Conservation (phyloP, 2,113 vertebrate species). For the Martes martes region DNA sequence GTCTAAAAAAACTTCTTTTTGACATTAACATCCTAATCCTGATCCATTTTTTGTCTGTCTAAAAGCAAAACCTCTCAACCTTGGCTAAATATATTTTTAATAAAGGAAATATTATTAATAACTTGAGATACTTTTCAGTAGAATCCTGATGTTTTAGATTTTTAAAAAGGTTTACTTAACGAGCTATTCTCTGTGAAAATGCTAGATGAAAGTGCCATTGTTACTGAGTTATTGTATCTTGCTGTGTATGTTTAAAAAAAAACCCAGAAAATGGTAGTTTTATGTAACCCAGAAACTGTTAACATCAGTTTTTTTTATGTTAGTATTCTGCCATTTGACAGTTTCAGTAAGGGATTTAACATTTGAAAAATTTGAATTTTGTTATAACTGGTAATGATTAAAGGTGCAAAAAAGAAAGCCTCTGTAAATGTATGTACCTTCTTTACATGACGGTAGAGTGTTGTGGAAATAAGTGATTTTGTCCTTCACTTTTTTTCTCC, state of each 20-base stretch:
- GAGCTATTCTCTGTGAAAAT: not conserved
- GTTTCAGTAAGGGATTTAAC: slow-evolving; percentile 12
- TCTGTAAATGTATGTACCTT: slow-evolving; percentile 27
- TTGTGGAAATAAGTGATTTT: slow-evolving; percentile 70
- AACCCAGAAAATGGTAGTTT: not conserved
- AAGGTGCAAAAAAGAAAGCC: slow-evolving; percentile 46
- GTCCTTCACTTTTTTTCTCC: slow-evolving; percentile 65
- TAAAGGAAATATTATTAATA: not conserved
- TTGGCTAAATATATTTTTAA: slow-evolving; percentile 1
- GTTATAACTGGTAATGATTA: slow-evolving; percentile 44
- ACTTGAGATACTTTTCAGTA: not conserved
- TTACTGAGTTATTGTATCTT: slow-evolving; percentile 2
- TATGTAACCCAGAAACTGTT: not conserved
- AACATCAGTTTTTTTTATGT: slow-evolving; percentile 6
- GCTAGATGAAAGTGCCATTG: not conserved
- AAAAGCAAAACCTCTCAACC: not conserved
- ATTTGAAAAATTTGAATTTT: slow-evolving; percentile 59
- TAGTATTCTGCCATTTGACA: slow-evolving; percentile 24
- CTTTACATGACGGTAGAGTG: not conserved
- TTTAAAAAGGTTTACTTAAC: not conserved
- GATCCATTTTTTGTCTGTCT: not conserved
- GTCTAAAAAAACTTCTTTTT: not conserved
- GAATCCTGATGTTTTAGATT: slow-evolving; percentile 36
- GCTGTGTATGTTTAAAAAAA: not conserved
- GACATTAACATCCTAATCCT: not conserved